Evolutionary conservation across 2,113 vertebrate genomes (phyloP).

Genomic region (Oplegnathus fasciatus): DNA sequence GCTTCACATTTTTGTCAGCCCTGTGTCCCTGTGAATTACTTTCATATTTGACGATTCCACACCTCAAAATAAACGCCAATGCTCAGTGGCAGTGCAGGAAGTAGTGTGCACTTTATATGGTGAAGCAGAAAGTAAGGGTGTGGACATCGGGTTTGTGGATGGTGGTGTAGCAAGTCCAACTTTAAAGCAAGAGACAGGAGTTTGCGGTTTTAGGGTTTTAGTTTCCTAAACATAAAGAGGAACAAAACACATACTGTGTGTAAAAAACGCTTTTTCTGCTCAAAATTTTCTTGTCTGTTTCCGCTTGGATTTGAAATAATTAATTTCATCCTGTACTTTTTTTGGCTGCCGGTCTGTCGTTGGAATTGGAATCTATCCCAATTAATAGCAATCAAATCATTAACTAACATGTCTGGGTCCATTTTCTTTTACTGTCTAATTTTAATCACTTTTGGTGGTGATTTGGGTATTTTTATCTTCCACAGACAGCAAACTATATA

Average conservation of each 20-base stretch:
- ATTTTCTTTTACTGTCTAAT: neutral
- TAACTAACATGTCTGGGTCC: neutral
- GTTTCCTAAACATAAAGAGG: too few species aligned
- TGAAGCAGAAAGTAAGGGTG: neutral
- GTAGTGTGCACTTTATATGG: neutral
- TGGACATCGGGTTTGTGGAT: neutral
- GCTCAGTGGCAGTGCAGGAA: neutral
- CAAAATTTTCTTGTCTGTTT: too few species aligned
- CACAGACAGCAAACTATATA: neutral
- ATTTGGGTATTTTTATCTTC: neutral
- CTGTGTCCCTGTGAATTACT: neutral
- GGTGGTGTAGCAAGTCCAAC: neutral
- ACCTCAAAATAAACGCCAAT: neutral
- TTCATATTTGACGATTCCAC: neutral
- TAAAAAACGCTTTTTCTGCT: too few species aligned
- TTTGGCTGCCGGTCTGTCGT: neutral
- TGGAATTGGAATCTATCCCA: neutral
- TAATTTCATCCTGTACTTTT: neutral
- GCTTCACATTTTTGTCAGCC: neutral
- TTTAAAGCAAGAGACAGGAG: too few species aligned
- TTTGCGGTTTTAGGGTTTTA: too few species aligned
- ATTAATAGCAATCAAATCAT: neutral
- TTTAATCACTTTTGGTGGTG: too few species aligned
- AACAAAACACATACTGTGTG: too few species aligned
- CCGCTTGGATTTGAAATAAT: neutral